Evolutionary conservation across 2,888 invertebrate genomes (phyloP), one percentile per base, ranked within the genome.

Genomic region (Furcula furcula): DNA sequence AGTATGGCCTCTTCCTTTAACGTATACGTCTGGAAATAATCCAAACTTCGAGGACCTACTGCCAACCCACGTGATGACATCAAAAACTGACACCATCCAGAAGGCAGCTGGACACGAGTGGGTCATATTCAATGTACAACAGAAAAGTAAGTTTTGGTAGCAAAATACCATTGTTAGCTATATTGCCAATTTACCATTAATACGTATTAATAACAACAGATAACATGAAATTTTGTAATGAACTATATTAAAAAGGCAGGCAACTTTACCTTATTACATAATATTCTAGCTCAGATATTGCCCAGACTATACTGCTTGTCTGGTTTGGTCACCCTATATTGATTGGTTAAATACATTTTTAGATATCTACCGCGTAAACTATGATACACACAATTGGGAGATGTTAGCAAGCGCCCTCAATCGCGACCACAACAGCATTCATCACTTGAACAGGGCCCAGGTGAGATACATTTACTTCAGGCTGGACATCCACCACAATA

Each of bases 361-460:
- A 92, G 93, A 91, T 33, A 91, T 90, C 33, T 94, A 93, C 60
- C 86, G 93, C 38, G 93, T 94, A 0, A 92, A 92, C 58, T 94
- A 94, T 49, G 91, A 93, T 38, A 30, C 42, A 0, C 56, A 69
- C 2, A 90, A 90, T 21, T 93, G 93, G 93, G 56, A 76, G 6
- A 58, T 76, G 46, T 67, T 93, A 13, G 85, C 80, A 0, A 49
- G 65, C 2, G 88, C 86, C 13, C 70, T 92, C 3, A 70, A 74
- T 18, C 40, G 49, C 0, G 65, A 79, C 20, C 34, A 40, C 12
- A 40, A 44, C 0, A 53, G 22, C 9, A 93, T 96, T 31, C 90
- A 93, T 49, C 85, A 90, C 21, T 61, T 93, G 1, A 95, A 95
- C 67, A 90, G 95, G 62, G 95, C 95, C 6, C 95, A 96, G 79